Percentiles rank a stretch among this genome's conserved stretches.
Evolutionary conservation across 2,797 vertebrate genomes (phyloP).

Genomic region (Sorex maritimensis): DNA sequence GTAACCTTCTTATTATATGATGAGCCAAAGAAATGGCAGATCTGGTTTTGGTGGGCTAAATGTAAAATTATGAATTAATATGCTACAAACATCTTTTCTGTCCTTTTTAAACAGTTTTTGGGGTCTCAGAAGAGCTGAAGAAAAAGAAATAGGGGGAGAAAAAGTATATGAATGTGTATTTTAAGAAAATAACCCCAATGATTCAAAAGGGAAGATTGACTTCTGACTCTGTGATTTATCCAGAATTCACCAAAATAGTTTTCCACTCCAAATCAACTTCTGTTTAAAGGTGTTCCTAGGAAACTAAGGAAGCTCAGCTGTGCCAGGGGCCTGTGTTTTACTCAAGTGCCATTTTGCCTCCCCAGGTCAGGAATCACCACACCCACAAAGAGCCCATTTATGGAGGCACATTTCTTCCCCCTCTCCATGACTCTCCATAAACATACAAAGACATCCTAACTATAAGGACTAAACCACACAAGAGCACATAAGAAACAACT

Average conservation of each 20-base stretch:
- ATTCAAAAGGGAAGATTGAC: slow-evolving; percentile 47
- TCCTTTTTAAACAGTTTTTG: slow-evolving; percentile 3
- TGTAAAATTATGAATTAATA: too few relatives aligned
- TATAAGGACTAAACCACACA: too few relatives aligned
- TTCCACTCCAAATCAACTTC: slow-evolving; percentile 12
- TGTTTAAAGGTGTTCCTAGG: neutral
- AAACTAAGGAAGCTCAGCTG: too few relatives aligned
- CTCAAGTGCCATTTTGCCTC: too few relatives aligned
- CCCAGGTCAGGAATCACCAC: too few relatives aligned
- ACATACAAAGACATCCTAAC: too few relatives aligned
- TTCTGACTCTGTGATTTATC: slow-evolving; percentile 51
- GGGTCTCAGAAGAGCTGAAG: neutral
- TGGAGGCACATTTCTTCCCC: too few relatives aligned
- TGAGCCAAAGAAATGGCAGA: slow-evolving; percentile 42
- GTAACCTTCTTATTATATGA: slow-evolving; percentile 58
- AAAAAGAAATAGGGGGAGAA: neutral
- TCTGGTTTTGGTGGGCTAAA: slow-evolving; percentile 16
- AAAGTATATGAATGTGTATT: neutral
- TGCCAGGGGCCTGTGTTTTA: too few relatives aligned
- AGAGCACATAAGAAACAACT: too few relatives aligned
- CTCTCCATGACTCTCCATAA: too few relatives aligned
- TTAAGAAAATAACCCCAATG: slow-evolving; percentile 32
- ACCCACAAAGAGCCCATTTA: too few relatives aligned
- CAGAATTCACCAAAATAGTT: slow-evolving; percentile 3
- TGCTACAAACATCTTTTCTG: neutral